phyloP scores from a whole-genome alignment of 2,888 invertebrate species.

The Eristalis intricaria region DNA sequence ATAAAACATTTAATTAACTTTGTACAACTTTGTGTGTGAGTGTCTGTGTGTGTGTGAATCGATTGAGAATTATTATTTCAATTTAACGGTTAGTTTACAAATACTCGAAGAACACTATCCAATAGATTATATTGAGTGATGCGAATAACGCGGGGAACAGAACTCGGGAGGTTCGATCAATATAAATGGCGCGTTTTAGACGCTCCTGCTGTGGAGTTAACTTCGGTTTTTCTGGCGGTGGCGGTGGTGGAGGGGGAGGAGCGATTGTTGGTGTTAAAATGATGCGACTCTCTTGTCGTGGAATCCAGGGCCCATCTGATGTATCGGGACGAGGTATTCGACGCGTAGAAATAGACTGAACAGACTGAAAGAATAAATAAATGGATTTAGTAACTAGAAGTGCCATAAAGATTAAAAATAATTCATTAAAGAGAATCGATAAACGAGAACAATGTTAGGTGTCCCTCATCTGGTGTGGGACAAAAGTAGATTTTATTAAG shows the following conservation, averaged over 20 bases:
- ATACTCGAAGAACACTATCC: conserved; percentile 88
- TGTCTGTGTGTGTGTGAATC: conserved; percentile 4
- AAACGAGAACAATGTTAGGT: too few species aligned
- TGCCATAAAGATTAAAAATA: too few species aligned
- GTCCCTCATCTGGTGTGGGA: too few species aligned
- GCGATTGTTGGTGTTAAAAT: conserved; percentile 79
- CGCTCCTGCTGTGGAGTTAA: conserved; percentile 84
- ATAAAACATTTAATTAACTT: conserved; percentile 53
- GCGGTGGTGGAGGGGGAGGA: conserved; percentile 79
- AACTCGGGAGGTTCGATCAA: conserved; percentile 87
- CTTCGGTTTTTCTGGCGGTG: conserved; percentile 80
- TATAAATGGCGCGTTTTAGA: conserved; percentile 86
- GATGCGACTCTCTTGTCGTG: conserved; percentile 80
- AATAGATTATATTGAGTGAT: conserved; percentile 86
- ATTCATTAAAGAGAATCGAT: too few species aligned
- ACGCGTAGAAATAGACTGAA: conserved; percentile 63
- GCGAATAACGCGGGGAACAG: conserved; percentile 88
- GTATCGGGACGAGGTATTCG: conserved; percentile 78
- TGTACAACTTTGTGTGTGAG: conserved; percentile 50
- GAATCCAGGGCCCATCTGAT: conserved; percentile 81
- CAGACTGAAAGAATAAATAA: conserved; percentile 38
- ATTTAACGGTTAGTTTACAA: conserved; percentile 81
- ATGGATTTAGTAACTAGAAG: not conserved
- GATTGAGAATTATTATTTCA: conserved; percentile 34
- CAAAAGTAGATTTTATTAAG: too few species aligned